Evolutionary conservation across 2,888 invertebrate species (phyloP).

Genomic region (Sphaerophoria taeniata): DNA sequence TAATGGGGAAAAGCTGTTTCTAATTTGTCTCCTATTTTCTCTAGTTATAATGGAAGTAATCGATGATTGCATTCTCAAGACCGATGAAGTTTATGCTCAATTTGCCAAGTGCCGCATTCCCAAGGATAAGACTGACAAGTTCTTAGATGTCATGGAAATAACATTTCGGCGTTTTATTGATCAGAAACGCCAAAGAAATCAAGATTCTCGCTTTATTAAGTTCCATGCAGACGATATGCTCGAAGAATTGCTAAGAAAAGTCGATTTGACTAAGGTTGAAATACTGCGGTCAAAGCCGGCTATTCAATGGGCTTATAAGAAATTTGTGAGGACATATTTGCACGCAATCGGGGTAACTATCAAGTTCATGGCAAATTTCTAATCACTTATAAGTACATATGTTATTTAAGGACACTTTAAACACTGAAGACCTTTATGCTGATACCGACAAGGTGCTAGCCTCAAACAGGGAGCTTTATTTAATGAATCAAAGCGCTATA

Average conservation of each 20-base stretch:
- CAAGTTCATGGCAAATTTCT: no score
- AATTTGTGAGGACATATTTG: constrained; percentile 80
- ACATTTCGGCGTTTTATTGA: constrained; percentile 79
- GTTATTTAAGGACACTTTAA: constrained; percentile 75
- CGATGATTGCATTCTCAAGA: constrained; percentile 78
- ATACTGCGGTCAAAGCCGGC: constrained; percentile 78
- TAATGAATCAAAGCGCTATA: constrained; percentile 42
- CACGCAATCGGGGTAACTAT: constrained; percentile 76
- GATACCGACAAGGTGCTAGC: constrained; percentile 32
- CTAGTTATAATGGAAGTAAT: constrained; percentile 79
- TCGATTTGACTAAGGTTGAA: constrained; percentile 79
- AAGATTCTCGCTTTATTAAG: constrained; percentile 70
- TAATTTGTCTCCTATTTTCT: background rate
- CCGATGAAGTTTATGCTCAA: constrained; percentile 79
- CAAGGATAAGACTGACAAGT: constrained; percentile 77
- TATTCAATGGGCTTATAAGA: constrained; percentile 80
- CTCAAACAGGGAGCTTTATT: constrained; percentile 29
- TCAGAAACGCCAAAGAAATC: constrained; percentile 44
- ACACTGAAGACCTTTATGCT: constrained; percentile 76
- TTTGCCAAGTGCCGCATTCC: constrained; percentile 79
- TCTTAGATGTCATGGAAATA: constrained; percentile 79
- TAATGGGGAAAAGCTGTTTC: background rate
- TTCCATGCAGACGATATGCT: constrained; percentile 79
- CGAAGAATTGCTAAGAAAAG: constrained; percentile 79
- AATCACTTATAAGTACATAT: background rate